phyloP scores from a whole-genome alignment of 2,888 invertebrate genomes.

The Netelia inedita region DNA sequence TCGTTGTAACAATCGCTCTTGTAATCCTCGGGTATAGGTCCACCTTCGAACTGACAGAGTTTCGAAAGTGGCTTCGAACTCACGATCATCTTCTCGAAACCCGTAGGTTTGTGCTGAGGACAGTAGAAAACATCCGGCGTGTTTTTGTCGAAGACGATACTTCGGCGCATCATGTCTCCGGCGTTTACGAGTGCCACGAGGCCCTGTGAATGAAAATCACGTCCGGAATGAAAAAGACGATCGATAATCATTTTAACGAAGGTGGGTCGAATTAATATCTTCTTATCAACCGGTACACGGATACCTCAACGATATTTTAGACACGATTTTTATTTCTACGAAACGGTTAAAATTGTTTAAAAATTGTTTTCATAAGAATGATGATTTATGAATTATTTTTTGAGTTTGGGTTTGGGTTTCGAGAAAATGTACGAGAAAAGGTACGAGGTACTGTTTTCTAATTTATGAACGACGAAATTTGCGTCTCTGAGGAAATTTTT shows the following conservation, averaged over 20 bases:
- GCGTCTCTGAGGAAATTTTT: too few relatives aligned
- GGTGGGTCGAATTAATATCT: not conserved
- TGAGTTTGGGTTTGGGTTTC: too few relatives aligned
- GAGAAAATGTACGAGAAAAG: too few relatives aligned
- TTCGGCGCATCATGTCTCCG: conserved; percentile 91
- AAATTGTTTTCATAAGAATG: not conserved
- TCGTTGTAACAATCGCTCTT: conserved; percentile 93
- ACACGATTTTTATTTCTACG: too few relatives aligned
- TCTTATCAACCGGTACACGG: not conserved
- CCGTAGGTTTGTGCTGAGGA: conserved; percentile 91
- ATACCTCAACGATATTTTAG: not conserved
- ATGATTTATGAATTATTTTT: too few relatives aligned
- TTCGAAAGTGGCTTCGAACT: conserved; percentile 89
- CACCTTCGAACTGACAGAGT: conserved; percentile 91
- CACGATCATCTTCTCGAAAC: conserved; percentile 91
- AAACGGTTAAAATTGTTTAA: not conserved
- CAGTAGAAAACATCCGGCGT: conserved; percentile 93
- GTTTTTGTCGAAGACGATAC: conserved; percentile 92
- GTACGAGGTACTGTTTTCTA: too few relatives aligned
- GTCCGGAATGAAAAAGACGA: not conserved
- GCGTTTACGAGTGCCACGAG: conserved; percentile 81
- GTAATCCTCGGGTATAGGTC: conserved; percentile 89
- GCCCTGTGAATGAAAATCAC: conserved; percentile 54
- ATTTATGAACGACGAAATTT: too few relatives aligned
- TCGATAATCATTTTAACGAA: not conserved